Conservation (phyloP, 2,888 invertebrate genomes). For the Conops quadrifasciatus region DNA sequence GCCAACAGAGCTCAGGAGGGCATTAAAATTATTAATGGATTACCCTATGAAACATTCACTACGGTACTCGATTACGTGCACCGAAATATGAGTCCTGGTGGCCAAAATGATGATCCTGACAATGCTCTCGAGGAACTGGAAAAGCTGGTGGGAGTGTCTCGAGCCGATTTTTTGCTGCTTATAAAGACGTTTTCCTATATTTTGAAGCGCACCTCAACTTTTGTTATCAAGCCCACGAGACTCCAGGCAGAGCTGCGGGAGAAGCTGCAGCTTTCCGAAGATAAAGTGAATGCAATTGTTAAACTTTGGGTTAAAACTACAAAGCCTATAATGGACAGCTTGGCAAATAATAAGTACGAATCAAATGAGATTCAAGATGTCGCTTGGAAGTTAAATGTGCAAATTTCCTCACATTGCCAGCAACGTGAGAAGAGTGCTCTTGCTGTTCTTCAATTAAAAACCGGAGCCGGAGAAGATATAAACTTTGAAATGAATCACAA, state of each 20-base stretch:
- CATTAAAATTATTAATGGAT: constrained; percentile 63
- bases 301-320: constrained; percentile 68
- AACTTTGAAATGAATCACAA: constrained; percentile 68
- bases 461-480: constrained; percentile 63
- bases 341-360: constrained; percentile 61
- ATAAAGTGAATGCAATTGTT: constrained; percentile 69
- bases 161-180: constrained; percentile 59
- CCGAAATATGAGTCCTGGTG: constrained; percentile 60
- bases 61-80: constrained; percentile 63
- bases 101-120: constrained; percentile 54
- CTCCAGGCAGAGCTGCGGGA: constrained; percentile 67
- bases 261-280: constrained; percentile 65
- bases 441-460: constrained; percentile 67
- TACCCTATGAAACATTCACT: constrained; percentile 61
- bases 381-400: constrained; percentile 69
- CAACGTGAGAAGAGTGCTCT: constrained; percentile 66
- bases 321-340: constrained; percentile 67
- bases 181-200: constrained; percentile 66
- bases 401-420: constrained; percentile 66
- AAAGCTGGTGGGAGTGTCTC: constrained; percentile 60
- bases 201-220: constrained; percentile 66
- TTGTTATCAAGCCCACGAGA: constrained; percentile 68
- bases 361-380: constrained; percentile 67
- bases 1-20: constrained; percentile 64
- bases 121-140: constrained; percentile 63